Evolutionary conservation across 2,113 vertebrate genomes (phyloP), one percentile per base, ranked within the genome.

Genomic region (Antechinus stuartii): DNA sequence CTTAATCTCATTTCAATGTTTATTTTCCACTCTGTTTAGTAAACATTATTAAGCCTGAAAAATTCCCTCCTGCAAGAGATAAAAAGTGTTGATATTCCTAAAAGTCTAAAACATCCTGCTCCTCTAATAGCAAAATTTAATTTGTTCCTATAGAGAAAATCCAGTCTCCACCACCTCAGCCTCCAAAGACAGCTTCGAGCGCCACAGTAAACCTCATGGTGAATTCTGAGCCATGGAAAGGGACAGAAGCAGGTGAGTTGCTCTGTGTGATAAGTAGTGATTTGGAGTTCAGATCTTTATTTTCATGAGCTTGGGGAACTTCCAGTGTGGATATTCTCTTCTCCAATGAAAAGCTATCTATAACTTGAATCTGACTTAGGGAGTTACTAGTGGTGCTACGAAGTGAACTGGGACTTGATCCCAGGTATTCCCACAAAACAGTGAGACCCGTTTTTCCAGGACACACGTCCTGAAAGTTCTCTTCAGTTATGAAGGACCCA

Each of bases 171-270:
- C 89, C 90, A 30, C 92, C 54, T 0, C 97, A 89, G 0, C 92
- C 97, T n/a, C 0, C 97, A 26, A 97, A 97, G 92, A 10, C 95
- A 89, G 95, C 96, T n/a, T 94, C 98, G 1, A 97, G 91, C 8
- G 68, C 68, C 6, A 90, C 95, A 92, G 57, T 97, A 94, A 98
- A 98, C 90, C 96, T 98, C 42, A 97, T 98, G 97, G 97, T 99
- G 96, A 98, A 96, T 53, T 97, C 98, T 0, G 97, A 99, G 54
- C 99, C 99, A 0, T 95, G 99, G 98, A 98, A 99, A 93, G 97
- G 96, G 91, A 98, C 99, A 0, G 97, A 99, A 84, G 98, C 91
- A 27, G 98, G 99, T 99, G 97, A 99, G 99, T 98, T 2, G 0
- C 91, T 76, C 11, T 3, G 2, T 50, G 26, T 12, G 47, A 27